A percentile compares a stretch with the other conserved stretches of the same genome.
Evolutionary conservation across 2,888 invertebrate species (phyloP).

Genomic region (Drosophila mayaguana): DNA sequence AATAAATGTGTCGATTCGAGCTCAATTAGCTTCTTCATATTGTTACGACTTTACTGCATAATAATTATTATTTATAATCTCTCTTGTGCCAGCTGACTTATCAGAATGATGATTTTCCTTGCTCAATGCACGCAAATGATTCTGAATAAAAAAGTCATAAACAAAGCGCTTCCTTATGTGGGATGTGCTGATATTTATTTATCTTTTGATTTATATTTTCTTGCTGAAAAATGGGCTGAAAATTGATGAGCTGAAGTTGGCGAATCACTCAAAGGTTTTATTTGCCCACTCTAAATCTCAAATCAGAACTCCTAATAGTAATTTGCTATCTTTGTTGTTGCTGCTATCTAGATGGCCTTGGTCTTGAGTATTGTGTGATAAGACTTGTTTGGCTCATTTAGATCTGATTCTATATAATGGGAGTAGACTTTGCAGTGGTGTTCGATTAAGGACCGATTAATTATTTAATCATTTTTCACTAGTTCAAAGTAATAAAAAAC

Average conservation of each 20-base stretch:
- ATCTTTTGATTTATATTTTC: background rate
- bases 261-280: too few relatives aligned
- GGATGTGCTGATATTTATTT: background rate
- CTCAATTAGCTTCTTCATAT: background rate
- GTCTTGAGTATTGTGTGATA: too few relatives aligned
- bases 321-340: too few relatives aligned
- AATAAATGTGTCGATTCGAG: background rate
- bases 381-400: too few relatives aligned
- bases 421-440: too few relatives aligned
- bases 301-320: too few relatives aligned
- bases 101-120: background rate
- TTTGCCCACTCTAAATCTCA: too few relatives aligned
- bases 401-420: too few relatives aligned
- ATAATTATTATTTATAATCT: slow-evolving; percentile 1
- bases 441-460: too few relatives aligned
- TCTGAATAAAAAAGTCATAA: background rate
- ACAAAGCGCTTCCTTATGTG: background rate
- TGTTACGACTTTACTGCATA: background rate
- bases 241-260: background rate
- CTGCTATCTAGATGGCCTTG: too few relatives aligned
- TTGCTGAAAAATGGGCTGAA: background rate
- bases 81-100: background rate
- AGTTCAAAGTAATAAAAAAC: too few relatives aligned
- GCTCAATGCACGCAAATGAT: background rate
- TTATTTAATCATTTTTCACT: too few relatives aligned